Base-by-base conservation (phyloP, 2,797 vertebrate species). In the Selene dorsalis region DNA sequence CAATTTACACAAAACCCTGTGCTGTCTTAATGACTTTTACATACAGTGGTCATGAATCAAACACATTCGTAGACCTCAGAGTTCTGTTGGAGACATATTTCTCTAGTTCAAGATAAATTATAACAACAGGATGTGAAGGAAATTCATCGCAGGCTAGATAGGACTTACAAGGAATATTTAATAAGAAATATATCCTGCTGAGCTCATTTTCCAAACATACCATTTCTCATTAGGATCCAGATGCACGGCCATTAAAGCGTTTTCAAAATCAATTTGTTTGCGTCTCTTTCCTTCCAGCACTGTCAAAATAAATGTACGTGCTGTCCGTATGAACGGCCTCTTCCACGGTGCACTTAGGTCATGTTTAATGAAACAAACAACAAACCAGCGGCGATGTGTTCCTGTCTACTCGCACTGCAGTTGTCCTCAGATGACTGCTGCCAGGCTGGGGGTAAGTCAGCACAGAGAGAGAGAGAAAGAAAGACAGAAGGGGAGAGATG, bases 291-390 rank as follows among this genome's bases (percentile, higher is more conserved):
- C 80, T 75, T 83, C 59, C 66, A 80, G 88, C 84, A 47, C 30
- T 12, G 13, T 45, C 45, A 48, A 68, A 80, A 69, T 83, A 81
- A 82, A 89, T 84, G 70, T 84, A 69, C 47, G 52, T 58, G 60
- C 59, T 50, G 73, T 82, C 83, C 18, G 75, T 62, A 71, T 61
- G 71, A 90, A 56, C 66, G 58, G 59, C 77, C 41, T 77, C 69
- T 60, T 77, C 63, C 61, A 55, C 47, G 18, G 76, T 71, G 73
- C 84, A 69, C 60, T 26, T n/a, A 57, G 87, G 83, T 91, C 75
- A 73, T 75, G 77, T 90, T 91, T 92, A 91, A 91, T 92, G 80
- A 90, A 87, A 90, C 73, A 75, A 76, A 69, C 68, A 79, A 43
- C 76, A 60, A n/a, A 77, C 83, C 75, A 75, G 53, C 45, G 4